phyloP scores from a whole-genome alignment of 2,888 invertebrate genomes.

The Tetragonisca angustula region DNA sequence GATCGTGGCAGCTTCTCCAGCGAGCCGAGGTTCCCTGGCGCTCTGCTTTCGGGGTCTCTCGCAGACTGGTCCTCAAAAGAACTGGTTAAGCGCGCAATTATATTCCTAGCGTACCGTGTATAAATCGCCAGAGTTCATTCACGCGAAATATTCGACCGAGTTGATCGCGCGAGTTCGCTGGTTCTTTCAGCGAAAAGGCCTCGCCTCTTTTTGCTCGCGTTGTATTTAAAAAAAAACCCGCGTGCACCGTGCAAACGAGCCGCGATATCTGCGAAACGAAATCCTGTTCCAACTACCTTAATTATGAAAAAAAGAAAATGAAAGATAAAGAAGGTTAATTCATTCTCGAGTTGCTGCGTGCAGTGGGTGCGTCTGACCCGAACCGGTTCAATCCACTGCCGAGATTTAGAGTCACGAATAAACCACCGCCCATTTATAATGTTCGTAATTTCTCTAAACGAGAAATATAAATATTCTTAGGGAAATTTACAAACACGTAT shows the following conservation, averaged over 20 bases:
- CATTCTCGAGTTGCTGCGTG: neutral
- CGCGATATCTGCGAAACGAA: neutral
- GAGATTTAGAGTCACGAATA: too few relatives aligned
- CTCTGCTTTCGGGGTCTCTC: constrained; percentile 19
- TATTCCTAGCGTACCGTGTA: constrained; percentile 72
- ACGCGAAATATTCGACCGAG: constrained; percentile 34
- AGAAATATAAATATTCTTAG: too few relatives aligned
- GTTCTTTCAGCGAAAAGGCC: too few relatives aligned
- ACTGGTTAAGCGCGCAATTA: constrained; percentile 71
- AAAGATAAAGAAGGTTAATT: too few relatives aligned
- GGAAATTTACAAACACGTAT: too few relatives aligned
- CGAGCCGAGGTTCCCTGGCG: neutral
- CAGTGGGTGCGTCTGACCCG: neutral
- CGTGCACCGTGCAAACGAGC: too few relatives aligned
- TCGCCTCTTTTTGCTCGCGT: too few relatives aligned
- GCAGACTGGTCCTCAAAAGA: constrained; percentile 42
- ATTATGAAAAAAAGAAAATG: neutral
- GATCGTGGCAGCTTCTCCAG: constrained; percentile 1
- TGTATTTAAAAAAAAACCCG: too few relatives aligned
- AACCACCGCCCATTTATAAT: neutral
- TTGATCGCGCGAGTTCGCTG: neutral
- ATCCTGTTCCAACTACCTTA: neutral
- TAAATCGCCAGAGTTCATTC: constrained; percentile 73
- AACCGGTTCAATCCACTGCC: neutral
- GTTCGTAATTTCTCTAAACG: neutral